Evolutionary conservation across 2,113 vertebrate species (phyloP).

Genomic region (Hemicordylus capensis): DNA sequence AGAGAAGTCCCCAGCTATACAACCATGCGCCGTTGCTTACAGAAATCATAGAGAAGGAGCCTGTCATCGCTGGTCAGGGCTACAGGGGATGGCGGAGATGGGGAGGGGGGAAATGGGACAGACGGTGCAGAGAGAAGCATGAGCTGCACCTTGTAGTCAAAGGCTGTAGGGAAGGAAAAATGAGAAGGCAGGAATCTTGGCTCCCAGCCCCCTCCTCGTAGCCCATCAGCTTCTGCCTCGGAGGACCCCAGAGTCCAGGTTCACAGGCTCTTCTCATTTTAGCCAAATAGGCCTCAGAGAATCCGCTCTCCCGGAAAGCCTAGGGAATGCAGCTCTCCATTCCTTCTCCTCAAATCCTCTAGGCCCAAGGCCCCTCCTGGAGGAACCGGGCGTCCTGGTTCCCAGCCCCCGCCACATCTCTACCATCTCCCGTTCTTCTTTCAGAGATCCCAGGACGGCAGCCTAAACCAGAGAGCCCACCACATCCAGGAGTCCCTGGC

Average conservation of each 20-base stretch:
- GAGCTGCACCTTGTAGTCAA: constrained; percentile 27
- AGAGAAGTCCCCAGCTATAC: constrained; percentile 42
- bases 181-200: not conserved
- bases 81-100: not conserved
- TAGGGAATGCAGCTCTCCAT: not conserved
- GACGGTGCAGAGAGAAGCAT: constrained; percentile 7
- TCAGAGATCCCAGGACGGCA: not conserved
- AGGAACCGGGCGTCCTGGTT: not conserved
- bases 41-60: constrained; percentile 45
- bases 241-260: not conserved
- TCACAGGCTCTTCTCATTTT: not conserved
- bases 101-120: not conserved
- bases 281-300: not conserved
- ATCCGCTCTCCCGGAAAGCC: not conserved
- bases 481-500: not conserved
- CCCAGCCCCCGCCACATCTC: not conserved
- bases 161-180: constrained; percentile 20
- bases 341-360: not conserved
- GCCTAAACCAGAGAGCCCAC: not conserved
- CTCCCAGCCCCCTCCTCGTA: not conserved
- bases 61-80: constrained; percentile 40
- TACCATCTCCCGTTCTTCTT: too few species aligned
- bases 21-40: constrained; percentile 67
- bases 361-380: not conserved
- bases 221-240: not conserved